Evolutionary conservation across 2,888 invertebrate species (phyloP), one percentile per base, ranked within the genome.

Genomic region (Pimpla rufipes): DNA sequence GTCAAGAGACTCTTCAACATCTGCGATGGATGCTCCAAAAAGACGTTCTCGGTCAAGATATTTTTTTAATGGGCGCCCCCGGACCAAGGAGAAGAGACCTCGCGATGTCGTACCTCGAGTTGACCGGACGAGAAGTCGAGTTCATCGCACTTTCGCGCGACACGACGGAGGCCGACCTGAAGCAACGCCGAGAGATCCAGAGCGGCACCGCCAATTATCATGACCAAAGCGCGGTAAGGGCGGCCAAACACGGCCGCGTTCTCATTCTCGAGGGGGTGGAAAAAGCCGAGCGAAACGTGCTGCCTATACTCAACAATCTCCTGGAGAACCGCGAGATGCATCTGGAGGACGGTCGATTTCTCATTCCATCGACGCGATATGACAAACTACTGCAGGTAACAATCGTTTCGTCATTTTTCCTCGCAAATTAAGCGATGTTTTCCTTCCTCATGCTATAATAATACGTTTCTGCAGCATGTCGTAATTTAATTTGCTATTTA

Each of bases 251-350:
- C 93, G 99, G 99, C 0, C 95, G 99, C 64, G 95, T 99, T 11
- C 94, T 99, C 16, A 95, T 99, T 2, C 94, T 99, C 78, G 99
- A 99, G 93, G 99, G 99, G 1, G 98, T 99, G 77, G 99, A 99
- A 94, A 99, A 99, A 92, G 98, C 99, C 0, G 99, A 99, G 93
- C 95, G 99, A 67, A 99, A 99, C 94, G 99, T 99, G 55, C 94
- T 99, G 82, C 99, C 99, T 45, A 97, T 99, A 66, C 94, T 99
- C 52, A 99, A 99, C 93, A 99, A 99, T 94, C 94, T 99, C 75
- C 94, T 99, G 73, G 99, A 99, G 94, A 99, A 99, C 93, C 95
- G 99, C 78, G 99, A 99, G 94, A 99, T 99, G 99, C 98, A 99
- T 93, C 94, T 99, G 83, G 99, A 99, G 94, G 99, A 99, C 94